Conservation (phyloP, 1,140 invertebrate species). For the Stegodyphus mimosarum region DNA sequence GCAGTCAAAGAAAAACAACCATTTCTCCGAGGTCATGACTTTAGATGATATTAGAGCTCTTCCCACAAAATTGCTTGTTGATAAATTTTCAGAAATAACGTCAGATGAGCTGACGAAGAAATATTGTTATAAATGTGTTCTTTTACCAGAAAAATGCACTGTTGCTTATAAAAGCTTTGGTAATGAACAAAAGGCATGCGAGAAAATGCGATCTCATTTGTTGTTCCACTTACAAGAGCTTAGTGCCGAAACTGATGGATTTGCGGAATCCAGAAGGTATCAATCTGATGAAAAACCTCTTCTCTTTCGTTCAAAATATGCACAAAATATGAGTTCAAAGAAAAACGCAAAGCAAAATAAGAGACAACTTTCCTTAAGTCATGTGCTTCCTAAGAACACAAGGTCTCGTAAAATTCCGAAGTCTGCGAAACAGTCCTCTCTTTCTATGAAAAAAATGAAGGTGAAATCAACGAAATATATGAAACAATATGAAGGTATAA, state of each 20-base stretch:
- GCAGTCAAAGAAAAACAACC: neutral
- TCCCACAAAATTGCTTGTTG: neutral
- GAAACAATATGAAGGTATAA: too few relatives aligned
- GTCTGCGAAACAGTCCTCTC: too few relatives aligned
- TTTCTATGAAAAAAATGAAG: too few relatives aligned
- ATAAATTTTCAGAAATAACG: slow-evolving; percentile 1
- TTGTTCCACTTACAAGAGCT: neutral
- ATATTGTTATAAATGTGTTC: slow-evolving; percentile 2
- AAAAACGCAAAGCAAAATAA: too few relatives aligned
- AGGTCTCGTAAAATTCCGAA: too few relatives aligned
- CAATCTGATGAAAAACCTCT: too few relatives aligned
- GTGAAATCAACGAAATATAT: too few relatives aligned
- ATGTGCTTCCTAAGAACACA: too few relatives aligned
- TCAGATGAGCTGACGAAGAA: slow-evolving; percentile 12
- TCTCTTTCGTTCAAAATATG: too few relatives aligned
- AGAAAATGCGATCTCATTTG: slow-evolving; percentile 4
- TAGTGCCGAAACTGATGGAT: neutral
- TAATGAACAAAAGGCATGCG: slow-evolving; percentile 10
- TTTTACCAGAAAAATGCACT: neutral
- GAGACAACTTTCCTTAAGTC: too few relatives aligned
- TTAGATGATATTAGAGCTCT: slow-evolving; percentile 2
- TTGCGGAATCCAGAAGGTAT: too few relatives aligned
- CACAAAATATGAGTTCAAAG: too few relatives aligned
- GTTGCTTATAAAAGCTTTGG: slow-evolving; percentile 4
- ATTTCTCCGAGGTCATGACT: neutral